Evolutionary conservation across 2,888 invertebrate species (phyloP), one percentile per base, ranked within the genome.

Genomic region (Apeira syringaria): DNA sequence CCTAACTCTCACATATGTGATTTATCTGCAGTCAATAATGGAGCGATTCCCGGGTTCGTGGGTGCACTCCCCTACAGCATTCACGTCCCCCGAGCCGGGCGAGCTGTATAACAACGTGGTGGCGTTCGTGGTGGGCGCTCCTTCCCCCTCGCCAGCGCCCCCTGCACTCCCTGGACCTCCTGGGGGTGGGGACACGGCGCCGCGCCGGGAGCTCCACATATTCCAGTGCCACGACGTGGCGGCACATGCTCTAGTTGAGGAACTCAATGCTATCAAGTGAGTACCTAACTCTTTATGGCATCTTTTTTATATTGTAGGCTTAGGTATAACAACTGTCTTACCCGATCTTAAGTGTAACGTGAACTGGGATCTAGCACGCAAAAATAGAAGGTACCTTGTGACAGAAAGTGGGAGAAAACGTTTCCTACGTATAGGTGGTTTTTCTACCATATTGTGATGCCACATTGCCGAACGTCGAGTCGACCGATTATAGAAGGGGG

Each of bases 91-190:
- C 36, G 98, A 99, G 83, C 97, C 97, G 3, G 96, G 97, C 84
- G 99, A 99, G 86, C 94, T 98, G 74, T 99, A 99, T 92, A 99
- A 99, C 91, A 99, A 99, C 86, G 97, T 99, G 74, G 91, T 99
- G 68, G 96, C 99, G 18, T 99, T 99, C 89, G 97, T 98, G 59
- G 98, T 99, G 51, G 93, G 94, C 3, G 96, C 87, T 7, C 68
- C 71, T 38, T 39, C 13, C 36, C 40, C 35, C 42, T 31, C 34
- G 38, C 35, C 44, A 31, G 91, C 92, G 46, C 29, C 17, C 36
- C 6, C 94, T 48, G 37, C 58, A 29, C 53, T 36, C 38, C 50
- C 44, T 41, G 25, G 32, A 53, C 54, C 42, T 27, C 43, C 5
- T 50, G 29, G 30, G 49, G 48, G 26, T 7, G 20, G 7, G 7